Base-by-base conservation (phyloP, 2,113 vertebrate genomes). In the Psilopogon haemacephalus region DNA sequence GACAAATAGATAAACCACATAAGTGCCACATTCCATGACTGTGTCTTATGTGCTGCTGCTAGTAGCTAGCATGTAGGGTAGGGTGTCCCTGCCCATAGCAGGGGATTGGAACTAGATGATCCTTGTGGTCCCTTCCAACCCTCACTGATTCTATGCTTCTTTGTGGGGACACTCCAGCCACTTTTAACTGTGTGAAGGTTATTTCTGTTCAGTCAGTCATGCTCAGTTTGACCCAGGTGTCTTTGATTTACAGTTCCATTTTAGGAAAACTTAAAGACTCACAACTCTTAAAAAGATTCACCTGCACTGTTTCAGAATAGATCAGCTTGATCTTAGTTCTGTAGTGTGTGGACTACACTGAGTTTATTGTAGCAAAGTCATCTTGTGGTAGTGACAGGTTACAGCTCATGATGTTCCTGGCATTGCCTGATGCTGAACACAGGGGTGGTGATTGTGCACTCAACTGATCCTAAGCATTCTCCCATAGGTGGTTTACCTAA, bases 401-500 rank as follows among this genome's bases (percentile, higher is more conserved):
- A 7, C 17, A 50, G 50, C 12, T 81, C 21, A 2, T 54, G 1
- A 1, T 32, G 28, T 74, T 59, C 7, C 5, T 12, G 20, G 24
- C 12, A 1, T 11, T 35, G 6, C 60, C 48, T 87, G 63, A n/a
- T 77, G 58, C 15, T 0, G 2, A 63, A 24, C 17, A 37, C 37
- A 37, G 11, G 12, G 18, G 20, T 33, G n/a, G 6, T 79, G 20
- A 9, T 50, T 76, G 32, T 65, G 46, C 2, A 3, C 59, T 67
- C 19, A 67, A 3, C 64, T 95, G 85, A 96, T 59, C 35, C 19
- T 71, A 24, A 10, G 59, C 32, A 12, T 58, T 82, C 72, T 80
- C 26, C 86, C 9, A 1, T 55, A 99, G 99, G 98, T 99, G 65
- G 75, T 99, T 83, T 99, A 98, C 94, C 92, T 99, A 71, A 98